A percentile compares a stretch with the other conserved stretches of the same genome.
Conservation (phyloP, 2,113 vertebrate species). For the Athene cunicularia region DNA sequence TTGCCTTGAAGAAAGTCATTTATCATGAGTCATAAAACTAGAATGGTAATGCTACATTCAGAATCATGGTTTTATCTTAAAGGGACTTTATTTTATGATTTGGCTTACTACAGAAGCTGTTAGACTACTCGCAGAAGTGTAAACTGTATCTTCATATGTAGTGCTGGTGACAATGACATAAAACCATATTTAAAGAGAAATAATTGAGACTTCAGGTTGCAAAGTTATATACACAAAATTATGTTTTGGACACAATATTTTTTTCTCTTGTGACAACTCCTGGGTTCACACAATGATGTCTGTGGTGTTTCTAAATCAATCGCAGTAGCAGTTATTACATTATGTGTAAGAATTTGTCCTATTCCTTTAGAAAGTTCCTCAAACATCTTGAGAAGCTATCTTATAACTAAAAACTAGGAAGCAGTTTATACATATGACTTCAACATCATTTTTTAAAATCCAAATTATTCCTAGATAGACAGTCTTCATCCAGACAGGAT, state of each 20-base stretch:
- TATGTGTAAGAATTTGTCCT: background rate
- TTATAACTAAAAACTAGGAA: background rate
- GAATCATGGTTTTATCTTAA: background rate
- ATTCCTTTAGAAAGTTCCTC: background rate
- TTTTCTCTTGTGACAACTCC: background rate
- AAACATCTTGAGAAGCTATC: background rate
- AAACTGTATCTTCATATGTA: background rate
- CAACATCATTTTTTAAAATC: background rate
- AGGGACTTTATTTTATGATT: background rate
- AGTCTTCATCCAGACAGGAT: background rate
- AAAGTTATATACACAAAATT: background rate
- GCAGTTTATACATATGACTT: background rate
- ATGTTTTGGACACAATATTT: background rate
- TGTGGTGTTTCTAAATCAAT: background rate
- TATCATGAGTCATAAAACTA: background rate
- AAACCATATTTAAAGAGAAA: background rate
- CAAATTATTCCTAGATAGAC: background rate
- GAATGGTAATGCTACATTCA: background rate
- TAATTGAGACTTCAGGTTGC: background rate
- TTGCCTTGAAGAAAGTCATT: constrained; percentile 21
- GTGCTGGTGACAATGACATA: background rate
- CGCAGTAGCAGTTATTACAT: background rate
- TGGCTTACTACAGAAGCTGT: background rate
- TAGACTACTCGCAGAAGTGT: background rate
- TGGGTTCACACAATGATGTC: background rate